These are phyloP conservation scores for Cylloceria caligata DNA, from an alignment of 2,888 invertebrate genomes.

Conservation along the genomic window DNA sequence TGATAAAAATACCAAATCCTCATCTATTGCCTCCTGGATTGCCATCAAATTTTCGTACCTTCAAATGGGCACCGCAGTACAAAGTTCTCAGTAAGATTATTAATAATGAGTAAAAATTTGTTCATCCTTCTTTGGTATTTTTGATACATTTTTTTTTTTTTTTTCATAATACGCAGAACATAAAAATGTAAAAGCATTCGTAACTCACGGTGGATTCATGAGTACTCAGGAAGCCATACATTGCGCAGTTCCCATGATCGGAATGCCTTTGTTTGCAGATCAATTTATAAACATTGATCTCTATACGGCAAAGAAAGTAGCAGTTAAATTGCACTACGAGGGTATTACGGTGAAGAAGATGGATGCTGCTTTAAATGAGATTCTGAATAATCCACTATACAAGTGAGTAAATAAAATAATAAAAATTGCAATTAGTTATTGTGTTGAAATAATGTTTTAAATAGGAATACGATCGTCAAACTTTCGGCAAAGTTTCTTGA, in stretches of 20 bases:
- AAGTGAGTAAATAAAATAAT: slow-evolving; percentile 69
- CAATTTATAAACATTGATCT: slow-evolving; percentile 78
- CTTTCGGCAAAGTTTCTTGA: slow-evolving; percentile 74
- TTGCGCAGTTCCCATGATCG: slow-evolving; percentile 80
- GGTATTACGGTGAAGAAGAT: slow-evolving; percentile 74
- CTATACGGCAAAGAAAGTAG: slow-evolving; percentile 74
- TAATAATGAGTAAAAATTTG: background rate
- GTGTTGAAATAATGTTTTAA: slow-evolving; percentile 15
- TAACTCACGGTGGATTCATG: slow-evolving; percentile 82
- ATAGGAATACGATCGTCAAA: slow-evolving; percentile 56
- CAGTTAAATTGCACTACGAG: slow-evolving; percentile 71
- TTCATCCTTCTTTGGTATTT: slow-evolving; percentile 3
- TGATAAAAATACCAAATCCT: slow-evolving; percentile 77
- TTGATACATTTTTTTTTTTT: background rate
- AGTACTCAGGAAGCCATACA: slow-evolving; percentile 80
- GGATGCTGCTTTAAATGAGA: slow-evolving; percentile 73
- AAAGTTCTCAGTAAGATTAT: slow-evolving; percentile 77
- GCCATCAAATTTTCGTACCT: slow-evolving; percentile 75
- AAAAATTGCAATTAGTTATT: background rate
- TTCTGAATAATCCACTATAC: slow-evolving; percentile 76
- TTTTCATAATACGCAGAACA: slow-evolving; percentile 75
- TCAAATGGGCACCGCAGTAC: slow-evolving; percentile 78
- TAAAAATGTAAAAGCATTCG: slow-evolving; percentile 78
- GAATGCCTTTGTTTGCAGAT: slow-evolving; percentile 80
- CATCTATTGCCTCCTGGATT: slow-evolving; percentile 74